Percentiles rank a stretch among this genome's conserved stretches.
Conservation (phyloP, 2,797 vertebrate genomes). For the Thalassophryne amazonica region DNA sequence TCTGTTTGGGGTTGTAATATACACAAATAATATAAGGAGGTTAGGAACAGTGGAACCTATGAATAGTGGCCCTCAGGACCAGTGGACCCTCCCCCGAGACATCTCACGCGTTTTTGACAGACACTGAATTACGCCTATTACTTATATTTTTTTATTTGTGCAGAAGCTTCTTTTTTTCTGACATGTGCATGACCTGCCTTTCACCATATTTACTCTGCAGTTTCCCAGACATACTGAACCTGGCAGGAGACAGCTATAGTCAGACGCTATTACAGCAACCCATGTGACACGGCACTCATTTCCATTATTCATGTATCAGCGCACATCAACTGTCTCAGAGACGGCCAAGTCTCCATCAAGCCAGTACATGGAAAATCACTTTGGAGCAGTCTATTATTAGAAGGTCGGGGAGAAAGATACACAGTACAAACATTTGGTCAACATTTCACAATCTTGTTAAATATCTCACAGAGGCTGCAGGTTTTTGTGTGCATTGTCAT, state of each 20-base stretch:
- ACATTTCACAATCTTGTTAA: conserved; percentile 3
- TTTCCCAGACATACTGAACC: conserved; percentile 7
- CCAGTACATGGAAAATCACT: conserved; percentile 45
- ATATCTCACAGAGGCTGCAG: not conserved
- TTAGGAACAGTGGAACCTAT: no score
- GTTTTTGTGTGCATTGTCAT: not conserved
- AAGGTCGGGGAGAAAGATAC: not conserved
- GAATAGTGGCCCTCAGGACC: no score
- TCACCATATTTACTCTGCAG: conserved; percentile 14
- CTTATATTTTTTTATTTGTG: no score
- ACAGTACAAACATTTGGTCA: not conserved
- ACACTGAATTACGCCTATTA: no score
- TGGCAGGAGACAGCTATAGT: conserved; percentile 3
- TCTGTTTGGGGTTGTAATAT: no score
- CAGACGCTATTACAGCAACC: conserved; percentile 43
- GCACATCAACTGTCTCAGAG: conserved; percentile 13
- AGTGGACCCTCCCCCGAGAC: no score
- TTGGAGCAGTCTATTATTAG: conserved; percentile 12
- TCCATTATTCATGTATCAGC: conserved; percentile 59
- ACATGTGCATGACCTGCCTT: not conserved
- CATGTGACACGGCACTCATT: conserved; percentile 30
- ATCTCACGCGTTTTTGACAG: no score
- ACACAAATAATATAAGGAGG: no score
- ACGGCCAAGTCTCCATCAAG: conserved; percentile 12
- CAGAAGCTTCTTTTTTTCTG: no score